A percentile compares a stretch with the other conserved stretches of the same genome.
phyloP scores from a whole-genome alignment of 64 coral and sea anemone species.

The Stylophora pistillata region DNA sequence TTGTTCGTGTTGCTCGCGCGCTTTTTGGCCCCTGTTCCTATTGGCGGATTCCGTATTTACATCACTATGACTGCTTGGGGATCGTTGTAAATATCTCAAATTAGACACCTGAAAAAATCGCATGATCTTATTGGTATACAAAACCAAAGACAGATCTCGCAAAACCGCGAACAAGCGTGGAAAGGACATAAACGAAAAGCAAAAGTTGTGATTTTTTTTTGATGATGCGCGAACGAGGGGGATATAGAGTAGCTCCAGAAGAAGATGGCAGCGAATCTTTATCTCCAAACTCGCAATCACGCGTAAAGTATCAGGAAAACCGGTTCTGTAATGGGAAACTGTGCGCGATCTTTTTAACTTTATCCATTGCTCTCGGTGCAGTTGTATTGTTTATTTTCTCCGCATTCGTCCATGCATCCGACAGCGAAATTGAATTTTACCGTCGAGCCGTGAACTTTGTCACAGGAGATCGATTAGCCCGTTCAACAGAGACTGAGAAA shows the following conservation, averaged over 20 bases:
- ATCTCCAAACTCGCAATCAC: conserved; percentile 14
- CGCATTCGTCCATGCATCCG: conserved; percentile 24
- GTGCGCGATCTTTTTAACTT: conserved; percentile 18
- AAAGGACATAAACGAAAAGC: background rate
- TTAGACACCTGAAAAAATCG: background rate
- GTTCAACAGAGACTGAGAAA: conserved; percentile 9
- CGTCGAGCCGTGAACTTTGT: conserved; percentile 16
- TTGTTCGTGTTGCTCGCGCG: background rate
- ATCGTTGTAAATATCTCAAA: conserved; percentile 33
- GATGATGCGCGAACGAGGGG: conserved; percentile 7
- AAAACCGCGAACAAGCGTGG: background rate
- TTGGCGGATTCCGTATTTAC: background rate
- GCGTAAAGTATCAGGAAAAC: conserved; percentile 23
- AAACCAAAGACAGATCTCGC: background rate
- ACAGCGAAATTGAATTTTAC: conserved; percentile 42
- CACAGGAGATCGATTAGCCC: conserved; percentile 31
- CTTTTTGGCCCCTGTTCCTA: background rate
- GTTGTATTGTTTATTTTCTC: conserved; percentile 21
- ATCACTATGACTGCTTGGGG: conserved; percentile 8
- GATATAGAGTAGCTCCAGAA: background rate
- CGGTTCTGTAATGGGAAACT: conserved; percentile 21
- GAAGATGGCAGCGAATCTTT: conserved; percentile 19
- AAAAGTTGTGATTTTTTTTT: background rate
- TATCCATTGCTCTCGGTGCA: conserved; percentile 25
- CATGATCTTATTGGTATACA: conserved; percentile 38